These are phyloP conservation scores for Monarcha castaneiventris DNA, from an alignment of 2,113 vertebrate genomes.

Conservation along the genomic window DNA sequence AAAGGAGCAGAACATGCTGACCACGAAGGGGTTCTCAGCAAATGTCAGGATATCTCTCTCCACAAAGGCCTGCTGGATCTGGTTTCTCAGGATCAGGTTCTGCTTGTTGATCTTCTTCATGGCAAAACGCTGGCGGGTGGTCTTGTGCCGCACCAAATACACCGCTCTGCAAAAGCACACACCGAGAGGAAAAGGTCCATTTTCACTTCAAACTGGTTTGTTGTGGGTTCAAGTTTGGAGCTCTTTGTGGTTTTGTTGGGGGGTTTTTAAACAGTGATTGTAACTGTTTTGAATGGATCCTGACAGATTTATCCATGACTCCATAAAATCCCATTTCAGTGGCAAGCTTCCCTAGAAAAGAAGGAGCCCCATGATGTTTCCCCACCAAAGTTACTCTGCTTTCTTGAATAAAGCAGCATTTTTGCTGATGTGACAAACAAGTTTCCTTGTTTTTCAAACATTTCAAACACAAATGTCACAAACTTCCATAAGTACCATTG, in stretches of 20 bases:
- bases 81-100: slow-evolving; percentile 95
- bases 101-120: slow-evolving; percentile 99
- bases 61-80: slow-evolving; percentile 98
- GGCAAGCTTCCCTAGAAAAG: background rate
- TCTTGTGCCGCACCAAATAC: slow-evolving; percentile 91
- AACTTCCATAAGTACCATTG: background rate
- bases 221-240: background rate
- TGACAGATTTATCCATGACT: background rate
- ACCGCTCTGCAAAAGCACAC: slow-evolving; percentile 78
- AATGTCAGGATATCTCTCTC: slow-evolving; percentile 96
- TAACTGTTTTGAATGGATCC: background rate
- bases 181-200: background rate
- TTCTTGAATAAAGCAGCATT: background rate
- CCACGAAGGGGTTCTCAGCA: slow-evolving; percentile 96
- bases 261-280: background rate
- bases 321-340: background rate
- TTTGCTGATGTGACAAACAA: background rate
- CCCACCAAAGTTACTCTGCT: background rate
- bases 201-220: background rate
- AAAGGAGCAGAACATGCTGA: slow-evolving; percentile 99
- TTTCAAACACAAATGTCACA: background rate
- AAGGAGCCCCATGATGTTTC: background rate
- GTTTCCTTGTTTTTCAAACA: too few species aligned
- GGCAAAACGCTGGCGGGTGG: slow-evolving; percentile 93
- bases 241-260: background rate